Evolutionary conservation across 2,888 invertebrate genomes (phyloP), one percentile per base, ranked within the genome.

Genomic region (Cosmorhoe ocellata): DNA sequence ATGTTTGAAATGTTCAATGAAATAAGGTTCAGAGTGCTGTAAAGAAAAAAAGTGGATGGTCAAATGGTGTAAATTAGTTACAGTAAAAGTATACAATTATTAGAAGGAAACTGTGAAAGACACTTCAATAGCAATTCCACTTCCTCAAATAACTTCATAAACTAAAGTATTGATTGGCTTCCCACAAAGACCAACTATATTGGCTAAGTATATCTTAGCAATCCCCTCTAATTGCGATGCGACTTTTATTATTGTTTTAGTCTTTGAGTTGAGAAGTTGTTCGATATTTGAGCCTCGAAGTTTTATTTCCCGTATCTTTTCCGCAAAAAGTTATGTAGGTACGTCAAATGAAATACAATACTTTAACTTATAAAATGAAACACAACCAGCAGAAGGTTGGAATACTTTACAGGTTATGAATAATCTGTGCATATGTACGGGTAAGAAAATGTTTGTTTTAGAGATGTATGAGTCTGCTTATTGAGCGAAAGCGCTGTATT

Each of bases 211-310:
- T 55, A 61, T 42, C 41, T 43, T 43, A 68, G 72, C 68, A 74
- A 69, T 64, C 52, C 66, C 59, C 66, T 66, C 68, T 79, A 79
- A 80, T 79, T 79, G 77, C 66, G 57, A 74, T 70, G 67, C 69
- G 70, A 77, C 73, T 73, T 79, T 74, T 75, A 67, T 79, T 77
- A 75, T 76, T 78, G 73, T 79, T 74, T 65, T 66, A 61, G 58
- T 18, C 18, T 67, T 65, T 57, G 60, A 64, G 58, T 65, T 46
- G 48, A 45, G 53, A 69, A 76, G 67, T 72, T 71, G 61, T 51
- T 45, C 45, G 18, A 40, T 45, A 41, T 68, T 64, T 64, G 44
- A 52, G 57, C 63, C 38, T 55, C 54, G 50, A 59, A 62, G 58
- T 64, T 66, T 57, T 48, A 45, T 58, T 63, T 49, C 13, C 32